phyloP scores from a whole-genome alignment of 2,113 vertebrate genomes.

The Gavia stellata region DNA sequence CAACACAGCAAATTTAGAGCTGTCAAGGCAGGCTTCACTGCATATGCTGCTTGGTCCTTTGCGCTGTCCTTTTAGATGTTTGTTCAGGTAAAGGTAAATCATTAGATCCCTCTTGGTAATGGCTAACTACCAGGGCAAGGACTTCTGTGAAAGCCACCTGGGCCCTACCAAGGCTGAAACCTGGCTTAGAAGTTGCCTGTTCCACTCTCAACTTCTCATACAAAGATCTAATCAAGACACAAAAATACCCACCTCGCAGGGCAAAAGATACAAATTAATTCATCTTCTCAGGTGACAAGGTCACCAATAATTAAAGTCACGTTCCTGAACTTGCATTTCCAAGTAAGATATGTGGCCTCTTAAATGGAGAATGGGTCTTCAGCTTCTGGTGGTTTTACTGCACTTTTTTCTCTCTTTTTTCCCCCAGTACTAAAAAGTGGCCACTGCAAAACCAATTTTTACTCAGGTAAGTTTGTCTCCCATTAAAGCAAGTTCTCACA shows the following conservation, averaged over 20 bases:
- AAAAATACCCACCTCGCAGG: neutral
- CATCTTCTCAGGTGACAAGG: neutral
- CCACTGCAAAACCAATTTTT: neutral
- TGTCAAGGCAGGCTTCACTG: neutral
- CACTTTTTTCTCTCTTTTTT: neutral
- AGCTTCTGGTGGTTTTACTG: neutral
- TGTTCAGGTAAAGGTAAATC: constrained; percentile 28
- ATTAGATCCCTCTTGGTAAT: constrained; percentile 21
- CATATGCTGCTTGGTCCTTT: neutral
- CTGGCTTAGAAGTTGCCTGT: neutral
- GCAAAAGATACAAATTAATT: neutral
- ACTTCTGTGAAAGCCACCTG: neutral
- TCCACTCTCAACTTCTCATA: neutral
- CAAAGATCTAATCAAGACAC: neutral
- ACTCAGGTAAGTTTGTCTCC: neutral
- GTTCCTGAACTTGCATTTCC: neutral
- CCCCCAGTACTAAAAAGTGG: neutral
- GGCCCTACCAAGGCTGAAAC: neutral
- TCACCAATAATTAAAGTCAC: neutral
- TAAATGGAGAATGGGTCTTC: neutral
- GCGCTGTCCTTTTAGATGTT: neutral
- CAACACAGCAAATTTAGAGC: neutral
- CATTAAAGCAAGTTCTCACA: neutral
- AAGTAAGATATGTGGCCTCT: neutral
- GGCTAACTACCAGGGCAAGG: neutral